These are phyloP conservation scores for Drosophila subpulchrella DNA, from an alignment of 1,140 invertebrate species.

Conservation along the genomic window DNA sequence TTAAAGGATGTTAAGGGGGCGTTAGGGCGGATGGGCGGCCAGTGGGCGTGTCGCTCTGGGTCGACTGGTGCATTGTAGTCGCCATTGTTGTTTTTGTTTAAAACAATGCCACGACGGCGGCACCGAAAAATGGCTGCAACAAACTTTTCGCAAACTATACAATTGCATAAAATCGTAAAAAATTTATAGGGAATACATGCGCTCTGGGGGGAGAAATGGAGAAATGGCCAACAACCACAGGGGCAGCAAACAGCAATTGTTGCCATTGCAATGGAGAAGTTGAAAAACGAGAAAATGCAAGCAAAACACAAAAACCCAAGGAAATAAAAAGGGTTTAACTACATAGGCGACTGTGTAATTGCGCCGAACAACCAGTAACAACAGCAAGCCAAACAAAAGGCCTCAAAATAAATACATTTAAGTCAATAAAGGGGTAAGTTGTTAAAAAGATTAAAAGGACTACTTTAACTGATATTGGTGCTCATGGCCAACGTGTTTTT, in stretches of 20 bases:
- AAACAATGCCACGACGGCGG: conserved; percentile 74
- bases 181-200: conserved; percentile 80
- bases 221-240: conserved; percentile 19
- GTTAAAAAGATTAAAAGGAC: conserved; percentile 15
- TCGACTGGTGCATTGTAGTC: conserved; percentile 64
- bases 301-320: conserved; percentile 4
- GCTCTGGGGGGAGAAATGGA: conserved; percentile 50
- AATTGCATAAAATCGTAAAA: conserved; percentile 83
- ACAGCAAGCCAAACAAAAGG: conserved; percentile 6
- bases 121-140: conserved; percentile 79
- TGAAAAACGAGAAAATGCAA: conserved; percentile 39
- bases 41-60: conserved; percentile 59
- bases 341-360: conserved; percentile 61
- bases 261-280: conserved; percentile 56
- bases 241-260: conserved; percentile 30
- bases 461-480: conserved; percentile 16
- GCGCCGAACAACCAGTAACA: conserved; percentile 33
- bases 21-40: not conserved
- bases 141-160: conserved; percentile 79
- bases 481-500: not conserved
- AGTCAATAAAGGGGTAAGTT: conserved; percentile 41
- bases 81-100: conserved; percentile 40
- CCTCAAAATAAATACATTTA: conserved; percentile 37
- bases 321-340: conserved; percentile 22
- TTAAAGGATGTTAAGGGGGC: conserved; percentile 14